phyloP scores from a whole-genome alignment of 2,797 vertebrate genomes.

The Micropoecilia bifurca region DNA sequence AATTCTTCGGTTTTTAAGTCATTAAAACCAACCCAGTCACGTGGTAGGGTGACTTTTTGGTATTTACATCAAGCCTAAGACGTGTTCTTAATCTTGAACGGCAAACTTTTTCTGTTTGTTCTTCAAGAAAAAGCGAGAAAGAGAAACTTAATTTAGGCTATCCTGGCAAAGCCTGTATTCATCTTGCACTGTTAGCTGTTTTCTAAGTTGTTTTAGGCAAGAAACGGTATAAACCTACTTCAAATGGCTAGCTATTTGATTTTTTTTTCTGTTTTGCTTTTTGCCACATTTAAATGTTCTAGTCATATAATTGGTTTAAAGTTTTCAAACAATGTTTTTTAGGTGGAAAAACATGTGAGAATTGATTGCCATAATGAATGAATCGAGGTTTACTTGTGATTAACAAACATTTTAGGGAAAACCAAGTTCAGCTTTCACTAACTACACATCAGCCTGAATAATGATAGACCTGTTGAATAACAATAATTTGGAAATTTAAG shows the following conservation, averaged over 20 bases:
- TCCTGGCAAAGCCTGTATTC: not conserved
- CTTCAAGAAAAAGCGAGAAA: not conserved
- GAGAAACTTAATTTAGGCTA: not conserved
- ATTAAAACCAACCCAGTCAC: not conserved
- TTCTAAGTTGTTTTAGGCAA: not conserved
- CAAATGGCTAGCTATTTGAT: not conserved
- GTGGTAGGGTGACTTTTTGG: constrained; percentile 9
- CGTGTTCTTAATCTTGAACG: not conserved
- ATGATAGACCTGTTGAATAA: not conserved
- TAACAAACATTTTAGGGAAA: not conserved
- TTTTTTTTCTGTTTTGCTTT: not conserved
- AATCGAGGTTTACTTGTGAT: not conserved
- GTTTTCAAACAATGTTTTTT: not conserved
- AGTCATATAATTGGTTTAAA: not conserved
- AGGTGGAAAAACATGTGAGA: not conserved
- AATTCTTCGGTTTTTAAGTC: not conserved
- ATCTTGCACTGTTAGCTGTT: not conserved
- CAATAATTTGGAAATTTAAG: not conserved
- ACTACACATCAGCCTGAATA: not conserved
- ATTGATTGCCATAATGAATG: not conserved
- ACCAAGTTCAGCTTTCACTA: not conserved
- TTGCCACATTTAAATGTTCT: not conserved
- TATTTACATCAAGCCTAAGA: not conserved
- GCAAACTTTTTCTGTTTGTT: not conserved
- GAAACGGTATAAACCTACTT: not conserved